Conservation (phyloP, 2,797 vertebrate genomes). For the Falco cherrug region DNA sequence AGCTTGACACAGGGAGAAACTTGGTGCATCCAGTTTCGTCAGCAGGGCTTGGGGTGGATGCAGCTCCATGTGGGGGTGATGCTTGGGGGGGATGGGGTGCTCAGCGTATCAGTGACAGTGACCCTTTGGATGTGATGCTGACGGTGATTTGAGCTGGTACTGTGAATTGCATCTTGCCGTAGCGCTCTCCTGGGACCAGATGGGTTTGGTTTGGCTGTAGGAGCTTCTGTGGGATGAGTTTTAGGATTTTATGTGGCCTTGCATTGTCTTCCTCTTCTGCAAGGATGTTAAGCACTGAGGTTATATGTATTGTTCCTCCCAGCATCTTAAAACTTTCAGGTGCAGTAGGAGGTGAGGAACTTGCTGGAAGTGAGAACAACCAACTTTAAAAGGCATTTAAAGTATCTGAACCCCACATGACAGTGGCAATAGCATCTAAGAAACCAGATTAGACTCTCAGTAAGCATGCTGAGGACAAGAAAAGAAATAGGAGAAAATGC, state of each 20-base stretch:
- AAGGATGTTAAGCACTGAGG: not conserved
- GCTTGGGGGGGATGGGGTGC: not conserved
- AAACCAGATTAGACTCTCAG: not conserved
- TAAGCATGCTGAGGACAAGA: not conserved
- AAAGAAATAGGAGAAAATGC: not conserved
- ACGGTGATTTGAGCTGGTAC: not conserved
- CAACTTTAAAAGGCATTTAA: not conserved
- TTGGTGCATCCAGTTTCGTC: not conserved
- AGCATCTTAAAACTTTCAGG: not conserved
- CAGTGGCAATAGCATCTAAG: not conserved
- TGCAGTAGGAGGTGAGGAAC: not conserved
- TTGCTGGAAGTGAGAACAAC: not conserved
- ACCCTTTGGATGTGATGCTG: not conserved
- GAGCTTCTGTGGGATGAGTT: not conserved
- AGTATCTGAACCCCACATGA: not conserved
- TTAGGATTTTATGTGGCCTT: not conserved
- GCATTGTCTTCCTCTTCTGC: not conserved
- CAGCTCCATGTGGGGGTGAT: accelerated
- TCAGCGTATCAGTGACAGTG: accelerated
- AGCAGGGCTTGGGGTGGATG: not conserved
- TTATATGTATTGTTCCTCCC: not conserved
- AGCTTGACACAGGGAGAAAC: not conserved
- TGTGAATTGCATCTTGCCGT: accelerated
- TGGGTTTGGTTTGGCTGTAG: not conserved
- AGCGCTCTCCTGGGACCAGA: not conserved